Percentiles rank a stretch among this genome's conserved stretches.
Evolutionary conservation across 2,888 invertebrate species (phyloP).

Genomic region (Argyresthia albistria): DNA sequence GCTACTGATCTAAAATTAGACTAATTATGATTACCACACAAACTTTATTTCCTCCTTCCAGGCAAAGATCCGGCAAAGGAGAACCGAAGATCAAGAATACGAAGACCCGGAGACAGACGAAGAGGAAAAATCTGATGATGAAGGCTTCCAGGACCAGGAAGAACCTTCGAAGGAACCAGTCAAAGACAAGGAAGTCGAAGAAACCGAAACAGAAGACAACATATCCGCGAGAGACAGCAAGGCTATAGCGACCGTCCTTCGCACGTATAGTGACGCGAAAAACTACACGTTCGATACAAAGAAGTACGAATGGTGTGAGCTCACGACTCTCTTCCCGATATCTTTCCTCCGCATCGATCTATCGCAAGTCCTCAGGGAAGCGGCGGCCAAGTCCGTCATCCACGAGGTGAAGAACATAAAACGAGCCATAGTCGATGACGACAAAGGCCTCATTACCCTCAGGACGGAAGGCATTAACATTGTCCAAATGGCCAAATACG

Average conservation of each 20-base stretch:
- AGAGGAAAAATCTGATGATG: constrained; percentile 61
- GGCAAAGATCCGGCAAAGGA: constrained; percentile 68
- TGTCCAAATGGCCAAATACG: constrained; percentile 88
- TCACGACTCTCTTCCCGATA: constrained; percentile 79
- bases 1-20: no score
- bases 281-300: constrained; percentile 84
- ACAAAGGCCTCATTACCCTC: constrained; percentile 76
- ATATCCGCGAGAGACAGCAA: constrained; percentile 29
- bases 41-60: constrained; percentile 20
- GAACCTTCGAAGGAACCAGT: constrained; percentile 12
- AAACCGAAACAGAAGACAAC: constrained; percentile 30
- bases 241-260: constrained; percentile 49
- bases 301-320: constrained; percentile 86
- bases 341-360: constrained; percentile 76
- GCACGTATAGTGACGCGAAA: constrained; percentile 50
- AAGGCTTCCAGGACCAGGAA: constrained; percentile 36
- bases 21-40: no score
- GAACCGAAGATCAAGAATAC: constrained; percentile 76
- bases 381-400: constrained; percentile 81
- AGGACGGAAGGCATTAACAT: constrained; percentile 98
- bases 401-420: constrained; percentile 86
- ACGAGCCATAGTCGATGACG: constrained; percentile 85
- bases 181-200: constrained; percentile 35
- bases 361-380: constrained; percentile 79
- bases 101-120: constrained; percentile 76